phyloP scores from a whole-genome alignment of 2,113 vertebrate species.

The Spermophilus dauricus region DNA sequence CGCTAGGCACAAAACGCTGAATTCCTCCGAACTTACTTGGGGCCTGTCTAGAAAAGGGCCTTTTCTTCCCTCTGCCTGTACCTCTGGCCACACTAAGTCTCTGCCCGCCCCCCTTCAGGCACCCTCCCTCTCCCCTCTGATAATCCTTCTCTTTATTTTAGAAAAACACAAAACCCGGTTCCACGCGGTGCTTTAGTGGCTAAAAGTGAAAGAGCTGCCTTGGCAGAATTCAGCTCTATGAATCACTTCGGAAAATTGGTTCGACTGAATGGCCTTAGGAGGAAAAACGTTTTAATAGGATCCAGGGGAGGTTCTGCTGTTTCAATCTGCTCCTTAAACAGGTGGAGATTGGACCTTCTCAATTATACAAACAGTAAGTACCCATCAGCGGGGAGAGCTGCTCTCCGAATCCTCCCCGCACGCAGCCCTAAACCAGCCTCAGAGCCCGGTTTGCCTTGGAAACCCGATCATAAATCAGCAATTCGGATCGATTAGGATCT shows the following conservation, averaged over 20 bases:
- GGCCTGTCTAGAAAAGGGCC: constrained; percentile 89
- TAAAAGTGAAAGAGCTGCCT: constrained; percentile 94
- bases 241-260: constrained; percentile 95
- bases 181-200: constrained; percentile 97
- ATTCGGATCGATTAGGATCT: constrained; percentile 74
- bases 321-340: constrained; percentile 93
- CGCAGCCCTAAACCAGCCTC: constrained; percentile 65
- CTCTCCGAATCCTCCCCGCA: constrained; percentile 76
- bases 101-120: constrained; percentile 90
- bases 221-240: constrained; percentile 92
- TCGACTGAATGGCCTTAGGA: constrained; percentile 93
- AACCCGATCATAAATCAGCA: constrained; percentile 67
- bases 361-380: constrained; percentile 92
- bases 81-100: constrained; percentile 93
- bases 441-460: constrained; percentile 61
- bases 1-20: constrained; percentile 90
- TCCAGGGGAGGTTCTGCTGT: constrained; percentile 91
- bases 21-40: constrained; percentile 96
- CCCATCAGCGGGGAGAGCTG: constrained; percentile 87
- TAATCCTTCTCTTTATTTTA: constrained; percentile 97
- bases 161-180: constrained; percentile 96
- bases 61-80: constrained; percentile 92
- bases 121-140: constrained; percentile 89
- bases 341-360: constrained; percentile 94
- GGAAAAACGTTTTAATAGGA: constrained; percentile 94